Evolutionary conservation across 2,888 invertebrate genomes (phyloP), one percentile per base, ranked within the genome.

Genomic region (Tenthredo livida): DNA sequence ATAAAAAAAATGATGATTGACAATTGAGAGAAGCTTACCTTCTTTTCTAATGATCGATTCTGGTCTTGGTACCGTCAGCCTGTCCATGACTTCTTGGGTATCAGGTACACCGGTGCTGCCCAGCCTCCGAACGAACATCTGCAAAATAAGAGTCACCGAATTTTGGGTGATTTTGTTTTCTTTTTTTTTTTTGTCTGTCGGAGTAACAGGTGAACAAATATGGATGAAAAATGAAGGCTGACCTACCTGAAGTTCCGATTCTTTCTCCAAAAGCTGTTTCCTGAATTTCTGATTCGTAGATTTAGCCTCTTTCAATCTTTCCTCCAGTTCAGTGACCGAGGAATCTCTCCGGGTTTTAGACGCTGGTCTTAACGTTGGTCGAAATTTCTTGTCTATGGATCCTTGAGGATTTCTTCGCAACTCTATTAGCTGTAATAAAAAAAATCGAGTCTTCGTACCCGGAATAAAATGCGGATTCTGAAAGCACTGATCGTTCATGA

Each of bases 341-440:
- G 97, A 97, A 90, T 97, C 97, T 87, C 97, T 95, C 86, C 97
- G 95, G 0, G 96, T 96, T 90, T 97, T 97, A 4, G 97, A 96
- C 95, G 96, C 96, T 1, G 98, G 98, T 86, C 97, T 96, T 80
- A 98, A 94, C 0, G 98, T 98, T 1, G 98, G 97, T 65, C 98
- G 95, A 86, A 98, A 97, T 85, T 98, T 95, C 91, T 97, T 97
- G 90, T 98, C 97, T 77, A 97, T 96, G 6, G 96, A 96, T 0
- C 97, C 98, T 89, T 96, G 96, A 0, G 98, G 98, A 93, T 97
- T 96, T 88, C 98, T 95, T 89, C 97, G 96, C 84, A 99, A 95
- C 93, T 99, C 98, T 87, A 99, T 95, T 87, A 99, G 95, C 97
- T 98, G 94, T 17, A 94, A 94, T 40, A 92, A 91, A 87, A 87